Percentiles rank a stretch among this genome's conserved stretches.
phyloP scores from a whole-genome alignment of 2,113 vertebrate genomes.

The Panurus biarmicus region DNA sequence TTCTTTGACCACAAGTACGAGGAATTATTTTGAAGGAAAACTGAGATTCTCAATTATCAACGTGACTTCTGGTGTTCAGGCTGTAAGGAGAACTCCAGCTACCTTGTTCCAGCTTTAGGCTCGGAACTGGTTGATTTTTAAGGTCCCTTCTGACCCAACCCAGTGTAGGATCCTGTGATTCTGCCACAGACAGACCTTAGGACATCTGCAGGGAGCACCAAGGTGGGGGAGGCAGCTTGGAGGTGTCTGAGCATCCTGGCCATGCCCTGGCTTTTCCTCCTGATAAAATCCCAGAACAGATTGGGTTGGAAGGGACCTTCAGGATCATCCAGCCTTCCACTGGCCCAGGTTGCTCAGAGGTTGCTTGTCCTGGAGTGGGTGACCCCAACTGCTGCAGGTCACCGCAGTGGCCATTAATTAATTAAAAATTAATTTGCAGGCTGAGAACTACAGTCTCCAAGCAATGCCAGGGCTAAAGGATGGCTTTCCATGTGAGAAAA shows the following conservation, averaged over 20 bases:
- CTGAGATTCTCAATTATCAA: not conserved
- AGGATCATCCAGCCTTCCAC: not conserved
- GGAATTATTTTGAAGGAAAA: not conserved
- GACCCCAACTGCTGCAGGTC: not conserved
- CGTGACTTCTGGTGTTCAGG: accelerated
- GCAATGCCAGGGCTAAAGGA: not conserved
- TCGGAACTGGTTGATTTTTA: not conserved
- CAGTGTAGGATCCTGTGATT: not conserved
- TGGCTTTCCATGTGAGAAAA: not conserved
- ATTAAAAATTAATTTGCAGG: not conserved
- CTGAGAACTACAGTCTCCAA: not conserved
- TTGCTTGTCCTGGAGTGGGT: not conserved
- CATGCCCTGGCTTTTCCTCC: not conserved
- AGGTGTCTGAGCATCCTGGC: not conserved
- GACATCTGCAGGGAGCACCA: not conserved
- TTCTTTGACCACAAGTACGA: not conserved
- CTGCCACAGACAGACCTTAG: not conserved
- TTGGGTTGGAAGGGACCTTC: not conserved
- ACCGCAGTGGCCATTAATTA: not conserved
- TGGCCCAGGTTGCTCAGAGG: not conserved
- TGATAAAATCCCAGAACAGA: not conserved
- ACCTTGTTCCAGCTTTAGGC: not conserved
- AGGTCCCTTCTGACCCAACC: not conserved
- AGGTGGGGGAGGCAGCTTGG: not conserved
- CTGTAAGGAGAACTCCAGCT: not conserved